Evolutionary conservation across 1,140 invertebrate species (phyloP).

Genomic region (Trypoxylus dichotomus): DNA sequence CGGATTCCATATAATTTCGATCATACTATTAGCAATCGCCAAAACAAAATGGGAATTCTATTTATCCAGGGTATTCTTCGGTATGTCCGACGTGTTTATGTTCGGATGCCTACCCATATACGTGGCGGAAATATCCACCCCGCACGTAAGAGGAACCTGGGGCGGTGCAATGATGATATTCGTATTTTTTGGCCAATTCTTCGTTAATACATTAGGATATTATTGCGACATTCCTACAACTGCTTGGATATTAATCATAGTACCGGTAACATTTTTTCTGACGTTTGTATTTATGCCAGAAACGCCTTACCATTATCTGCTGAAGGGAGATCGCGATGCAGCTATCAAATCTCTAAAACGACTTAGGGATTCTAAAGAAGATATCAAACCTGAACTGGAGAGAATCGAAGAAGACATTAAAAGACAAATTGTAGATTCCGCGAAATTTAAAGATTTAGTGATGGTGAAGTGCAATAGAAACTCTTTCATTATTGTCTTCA

Average conservation of each 20-base stretch:
- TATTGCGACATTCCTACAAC: constrained; percentile 23
- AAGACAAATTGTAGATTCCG: constrained; percentile 52
- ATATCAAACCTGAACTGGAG: constrained; percentile 64
- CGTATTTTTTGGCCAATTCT: constrained; percentile 28
- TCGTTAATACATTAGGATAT: constrained; percentile 21
- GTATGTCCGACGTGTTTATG: constrained; percentile 29
- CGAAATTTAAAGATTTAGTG: constrained; percentile 61
- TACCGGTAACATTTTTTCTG: constrained; percentile 59
- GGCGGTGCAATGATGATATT: constrained; percentile 30
- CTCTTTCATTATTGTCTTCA: constrained; percentile 61
- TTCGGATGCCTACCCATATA: constrained; percentile 28
- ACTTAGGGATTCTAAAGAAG: constrained; percentile 60
- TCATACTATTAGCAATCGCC: constrained; percentile 32
- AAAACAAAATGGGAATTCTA: constrained; percentile 47
- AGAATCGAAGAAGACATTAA: constrained; percentile 62
- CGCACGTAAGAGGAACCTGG: constrained; percentile 33
- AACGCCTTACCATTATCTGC: constrained; percentile 72
- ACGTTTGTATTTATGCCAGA: constrained; percentile 74
- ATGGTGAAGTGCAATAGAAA: constrained; percentile 61
- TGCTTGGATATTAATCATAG: not conserved
- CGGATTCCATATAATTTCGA: constrained; percentile 32
- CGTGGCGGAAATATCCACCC: constrained; percentile 35
- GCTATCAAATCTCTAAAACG: constrained; percentile 65
- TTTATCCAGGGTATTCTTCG: constrained; percentile 33
- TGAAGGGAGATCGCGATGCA: constrained; percentile 60